Evolutionary conservation across 2,113 vertebrate species (phyloP).

Genomic region (Silurus asotus): DNA sequence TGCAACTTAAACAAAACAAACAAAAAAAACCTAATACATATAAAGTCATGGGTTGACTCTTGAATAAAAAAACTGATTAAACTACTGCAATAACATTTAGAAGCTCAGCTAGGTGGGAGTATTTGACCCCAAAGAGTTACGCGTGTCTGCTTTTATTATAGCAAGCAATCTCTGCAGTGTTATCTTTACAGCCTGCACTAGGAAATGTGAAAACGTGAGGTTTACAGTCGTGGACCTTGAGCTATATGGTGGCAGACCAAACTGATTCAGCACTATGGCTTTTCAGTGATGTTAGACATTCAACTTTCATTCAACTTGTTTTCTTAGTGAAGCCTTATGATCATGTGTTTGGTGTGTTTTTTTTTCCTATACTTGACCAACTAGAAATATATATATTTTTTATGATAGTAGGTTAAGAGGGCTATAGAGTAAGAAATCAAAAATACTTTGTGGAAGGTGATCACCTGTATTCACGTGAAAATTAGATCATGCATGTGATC

Average conservation of each 20-base stretch:
- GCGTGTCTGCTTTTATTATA: conserved; percentile 32
- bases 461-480: conserved; percentile 14
- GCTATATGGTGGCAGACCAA: conserved; percentile 33
- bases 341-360: conserved; percentile 35
- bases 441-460: neutral
- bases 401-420: neutral
- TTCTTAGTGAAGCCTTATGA: conserved; percentile 1
- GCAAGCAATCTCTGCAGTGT: conserved; percentile 22
- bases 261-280: conserved; percentile 6
- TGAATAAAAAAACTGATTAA: neutral
- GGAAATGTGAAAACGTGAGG: conserved; percentile 41
- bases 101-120: conserved; percentile 9
- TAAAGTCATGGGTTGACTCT: neutral
- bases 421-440: conserved; percentile 7
- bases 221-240: conserved; percentile 22
- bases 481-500: conserved; percentile 14
- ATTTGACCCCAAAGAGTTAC: conserved; percentile 9
- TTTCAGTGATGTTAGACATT: conserved; percentile 8
- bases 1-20: conserved; percentile 24
- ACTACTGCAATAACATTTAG: conserved; percentile 17
- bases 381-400: conserved; percentile 3
- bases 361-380: conserved; percentile 39
- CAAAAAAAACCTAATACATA: neutral
- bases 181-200: conserved; percentile 44
- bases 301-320: conserved; percentile 23